These are phyloP conservation scores for Boloria euphrosyne DNA, from an alignment of 2,888 invertebrate genomes.

Conservation along the genomic window DNA sequence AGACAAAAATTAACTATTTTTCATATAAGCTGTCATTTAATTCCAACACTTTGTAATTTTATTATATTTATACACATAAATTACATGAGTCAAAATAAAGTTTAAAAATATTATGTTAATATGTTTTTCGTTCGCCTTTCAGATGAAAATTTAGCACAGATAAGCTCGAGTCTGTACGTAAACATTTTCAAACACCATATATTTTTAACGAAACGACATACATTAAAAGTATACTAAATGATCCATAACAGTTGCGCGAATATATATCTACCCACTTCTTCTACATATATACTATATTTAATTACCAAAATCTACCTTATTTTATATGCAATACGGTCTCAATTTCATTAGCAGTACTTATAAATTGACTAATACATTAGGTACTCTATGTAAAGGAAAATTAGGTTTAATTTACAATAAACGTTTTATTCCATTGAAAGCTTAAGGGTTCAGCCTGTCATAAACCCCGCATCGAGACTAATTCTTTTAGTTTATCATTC, in stretches of 20 bases:
- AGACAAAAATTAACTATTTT: too few relatives aligned
- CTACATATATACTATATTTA: neutral
- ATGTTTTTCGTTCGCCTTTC: too few relatives aligned
- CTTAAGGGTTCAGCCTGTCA: constrained; percentile 30
- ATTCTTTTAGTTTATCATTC: constrained; percentile 21
- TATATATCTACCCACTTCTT: too few relatives aligned
- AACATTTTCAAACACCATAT: constrained; percentile 1
- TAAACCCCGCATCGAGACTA: constrained; percentile 27
- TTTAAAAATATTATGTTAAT: too few relatives aligned
- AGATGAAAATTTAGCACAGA: too few relatives aligned
- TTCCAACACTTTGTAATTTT: too few relatives aligned
- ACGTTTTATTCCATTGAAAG: constrained; percentile 22
- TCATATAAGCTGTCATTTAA: too few relatives aligned
- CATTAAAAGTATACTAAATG: constrained; percentile 26
- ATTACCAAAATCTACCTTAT: neutral
- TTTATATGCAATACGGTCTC: neutral
- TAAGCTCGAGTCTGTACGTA: too few relatives aligned
- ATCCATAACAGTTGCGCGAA: constrained; percentile 2
- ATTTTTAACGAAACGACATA: constrained; percentile 22
- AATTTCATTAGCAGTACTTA: neutral
- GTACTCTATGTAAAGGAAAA: neutral
- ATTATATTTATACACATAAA: too few relatives aligned
- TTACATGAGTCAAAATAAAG: too few relatives aligned
- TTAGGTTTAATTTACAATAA: constrained; percentile 14
- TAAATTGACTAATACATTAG: constrained; percentile 1